phyloP scores from a whole-genome alignment of 2,888 invertebrate species.

The Danaus chrysippus region DNA sequence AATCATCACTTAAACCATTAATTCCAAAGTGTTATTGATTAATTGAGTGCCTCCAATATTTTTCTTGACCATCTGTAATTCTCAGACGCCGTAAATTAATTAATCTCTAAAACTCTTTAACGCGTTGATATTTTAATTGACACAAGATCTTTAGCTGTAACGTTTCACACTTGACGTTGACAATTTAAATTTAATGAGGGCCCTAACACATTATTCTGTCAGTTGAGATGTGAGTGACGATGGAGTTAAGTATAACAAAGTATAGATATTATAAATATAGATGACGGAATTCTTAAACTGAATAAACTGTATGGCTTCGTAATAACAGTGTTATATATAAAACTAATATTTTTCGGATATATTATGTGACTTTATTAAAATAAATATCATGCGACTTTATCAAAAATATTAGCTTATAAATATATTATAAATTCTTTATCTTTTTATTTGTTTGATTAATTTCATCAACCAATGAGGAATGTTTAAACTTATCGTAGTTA shows the following conservation, averaged over 20 bases:
- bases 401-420: too few relatives aligned
- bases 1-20: not conserved
- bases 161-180: constrained; percentile 11
- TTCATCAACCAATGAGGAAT: too few relatives aligned
- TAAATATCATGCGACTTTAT: too few relatives aligned
- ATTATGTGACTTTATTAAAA: too few relatives aligned
- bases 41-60: not conserved
- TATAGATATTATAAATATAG: not conserved
- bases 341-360: too few relatives aligned
- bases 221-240: not conserved
- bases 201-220: not conserved
- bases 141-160: constrained; percentile 16
- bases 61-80: constrained; percentile 1
- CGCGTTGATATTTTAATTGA: constrained; percentile 29
- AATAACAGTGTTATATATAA: too few relatives aligned
- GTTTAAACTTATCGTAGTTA: too few relatives aligned
- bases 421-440: too few relatives aligned
- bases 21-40: not conserved
- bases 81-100: constrained; percentile 30
- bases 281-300: too few relatives aligned
- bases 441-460: too few relatives aligned
- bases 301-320: too few relatives aligned
- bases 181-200: constrained; percentile 8
- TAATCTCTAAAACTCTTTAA: constrained; percentile 26
- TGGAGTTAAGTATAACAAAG: not conserved